Base-by-base conservation (phyloP, 1,140 invertebrate genomes). In the Caenorhabditis tropicalis region DNA sequence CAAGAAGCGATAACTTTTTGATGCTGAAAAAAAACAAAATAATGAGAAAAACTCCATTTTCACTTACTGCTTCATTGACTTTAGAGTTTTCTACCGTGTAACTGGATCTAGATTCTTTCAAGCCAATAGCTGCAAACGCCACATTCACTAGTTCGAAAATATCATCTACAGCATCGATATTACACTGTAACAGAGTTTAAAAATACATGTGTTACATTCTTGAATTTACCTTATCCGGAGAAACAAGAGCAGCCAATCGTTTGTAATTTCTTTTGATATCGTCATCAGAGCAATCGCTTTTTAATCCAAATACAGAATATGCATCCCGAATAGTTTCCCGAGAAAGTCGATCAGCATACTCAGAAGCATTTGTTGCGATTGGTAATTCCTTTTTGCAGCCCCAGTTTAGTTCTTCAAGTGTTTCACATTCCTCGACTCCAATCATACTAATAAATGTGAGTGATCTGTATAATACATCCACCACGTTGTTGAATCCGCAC, bases 251-350 rank as follows among this genome's bases (percentile, higher is more conserved):
- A 4, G 96, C 96, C 92, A 97, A 96, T 87, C 94, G 93, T 89
- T 95, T 95, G 91, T 97, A 97, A 93, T 97, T 96, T 88, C 95
- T 95, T 89, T 96, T 96, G 88, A 98, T 96, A 88, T 97, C 96
- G 88, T 97, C 96, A 90, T 97, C 96, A 24, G 94, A 94, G 90
- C 95, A 96, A 60, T 95, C 94, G 60, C 94, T 94, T 56, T 94
- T 94, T 3, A 98, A 95, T 53, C 95, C 96, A 83, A 96, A 92
- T 92, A 96, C 96, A 92, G 95, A 96, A 90, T n/a, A 92, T 91
- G 86, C 83, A 58, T 87, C 85, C 12, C 56, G 79, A 31, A 70
- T 16, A 2, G 65, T 74, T n/a, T 74, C 65, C 1, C 65, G 33
- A 7, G 65, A 74, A 2, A 74, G n/a, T 21, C 65, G 33, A 74